Base-by-base conservation (phyloP, 2,797 vertebrate species). In the Ataeniobius toweri region DNA sequence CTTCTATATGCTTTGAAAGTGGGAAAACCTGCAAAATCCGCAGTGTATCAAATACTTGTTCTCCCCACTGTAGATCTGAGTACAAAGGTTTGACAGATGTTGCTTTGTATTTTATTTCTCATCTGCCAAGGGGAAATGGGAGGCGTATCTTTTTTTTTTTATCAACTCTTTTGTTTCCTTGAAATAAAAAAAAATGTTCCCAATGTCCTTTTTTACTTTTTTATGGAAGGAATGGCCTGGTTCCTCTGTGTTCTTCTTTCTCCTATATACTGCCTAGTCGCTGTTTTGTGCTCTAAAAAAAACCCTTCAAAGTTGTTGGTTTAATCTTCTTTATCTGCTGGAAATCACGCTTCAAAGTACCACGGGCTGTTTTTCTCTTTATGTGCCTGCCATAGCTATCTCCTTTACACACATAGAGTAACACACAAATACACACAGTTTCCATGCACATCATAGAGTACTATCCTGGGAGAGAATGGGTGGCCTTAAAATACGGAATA, bases 201-300 rank as follows among this genome's bases (percentile, higher is more conserved):
- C 61, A 53, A 20, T 46, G 0, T 55, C 39, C 56, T 36, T n/a
- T 74, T 69, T 22, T 7, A 78, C 1, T 28, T 28, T 14, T 70
- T 79, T 83, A 58, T 83, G 79, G 24, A 53, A 39, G 28, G 5
- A 69, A 61, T 76, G 51, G 24, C 61, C 36, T 70, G 65, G 8
- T 26, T 63, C 44, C 56, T 51, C 68, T 74, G 12, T 46, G 41
- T 77, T 80, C 73, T 0, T 3, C 22, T 16, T 71, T 78, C 16
- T 31, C 36, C 36, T 36, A 36, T 36, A 26, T 63, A 26, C 31
- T 56, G 4, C 24, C 20, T 46, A n/a, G 10, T 46, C 24, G 9
- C 41, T 8, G 20, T 46, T n/a, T 69, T 69, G 67, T 44, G 14
- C 24, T 69, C 41, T 26, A 18, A 26, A 26, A 46, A 68, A 24